phyloP scores from a whole-genome alignment of 92 coral and sea anemone species.

The Zoanthus sociatus region DNA sequence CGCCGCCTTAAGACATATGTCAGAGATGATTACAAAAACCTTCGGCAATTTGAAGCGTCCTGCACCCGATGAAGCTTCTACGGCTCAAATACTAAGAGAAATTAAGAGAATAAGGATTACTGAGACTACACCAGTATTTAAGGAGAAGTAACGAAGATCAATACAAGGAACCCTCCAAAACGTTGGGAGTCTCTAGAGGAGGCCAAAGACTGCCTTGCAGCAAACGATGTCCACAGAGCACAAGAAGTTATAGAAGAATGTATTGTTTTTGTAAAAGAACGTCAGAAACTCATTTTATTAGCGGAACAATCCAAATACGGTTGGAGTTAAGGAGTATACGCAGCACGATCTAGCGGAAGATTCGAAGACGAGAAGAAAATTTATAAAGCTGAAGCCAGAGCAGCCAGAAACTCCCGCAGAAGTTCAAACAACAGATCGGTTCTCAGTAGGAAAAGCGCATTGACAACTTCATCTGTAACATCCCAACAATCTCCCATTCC shows the following conservation, averaged over 20 bases:
- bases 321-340: too few species aligned
- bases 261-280: background rate
- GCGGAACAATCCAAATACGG: background rate
- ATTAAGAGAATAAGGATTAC: constrained; percentile 27
- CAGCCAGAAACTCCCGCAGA: background rate
- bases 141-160: constrained; percentile 37
- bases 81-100: constrained; percentile 11
- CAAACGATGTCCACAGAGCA: constrained; percentile 35
- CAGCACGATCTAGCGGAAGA: background rate
- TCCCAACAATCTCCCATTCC: background rate
- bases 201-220: constrained; percentile 41
- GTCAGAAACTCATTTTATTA: too few species aligned
- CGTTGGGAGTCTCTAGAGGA: constrained; percentile 55
- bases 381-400: background rate
- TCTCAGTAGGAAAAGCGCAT: background rate
- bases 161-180: constrained; percentile 2
- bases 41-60: background rate
- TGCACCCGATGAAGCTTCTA: constrained; percentile 4
- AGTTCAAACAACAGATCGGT: background rate
- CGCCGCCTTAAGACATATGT: background rate
- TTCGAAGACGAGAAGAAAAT: constrained; percentile 71
- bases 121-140: constrained; percentile 38
- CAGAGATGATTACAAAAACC: background rate
- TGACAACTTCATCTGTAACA: constrained; percentile 17
- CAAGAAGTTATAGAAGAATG: constrained; percentile 15